phyloP scores from a whole-genome alignment of 53 echinoderm and acorn worm genomes.

The Mesocentrotus franciscanus region DNA sequence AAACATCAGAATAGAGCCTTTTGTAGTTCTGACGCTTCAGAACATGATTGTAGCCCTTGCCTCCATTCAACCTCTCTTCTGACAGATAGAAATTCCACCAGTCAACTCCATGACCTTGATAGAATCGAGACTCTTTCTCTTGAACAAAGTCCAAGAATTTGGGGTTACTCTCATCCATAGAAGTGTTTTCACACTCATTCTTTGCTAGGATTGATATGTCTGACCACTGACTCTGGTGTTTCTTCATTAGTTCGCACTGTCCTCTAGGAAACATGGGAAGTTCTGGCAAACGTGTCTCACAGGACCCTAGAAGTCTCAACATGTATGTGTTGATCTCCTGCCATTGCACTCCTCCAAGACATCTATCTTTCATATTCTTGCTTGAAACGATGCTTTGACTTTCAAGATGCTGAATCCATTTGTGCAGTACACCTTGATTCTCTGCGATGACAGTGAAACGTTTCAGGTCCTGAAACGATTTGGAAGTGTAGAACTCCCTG shows the following conservation, averaged over 20 bases:
- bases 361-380: constrained; percentile 52
- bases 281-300: constrained; percentile 45
- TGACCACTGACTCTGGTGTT: constrained; percentile 60
- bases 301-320: constrained; percentile 63
- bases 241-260: neutral
- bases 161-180: constrained; percentile 55
- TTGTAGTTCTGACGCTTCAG: constrained; percentile 57
- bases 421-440: constrained; percentile 12
- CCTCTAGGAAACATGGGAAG: constrained; percentile 29
- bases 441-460: constrained; percentile 69
- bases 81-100: constrained; percentile 84
- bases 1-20: neutral
- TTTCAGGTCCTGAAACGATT: constrained; percentile 56
- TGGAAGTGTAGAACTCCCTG: constrained; percentile 61
- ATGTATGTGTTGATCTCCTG: constrained; percentile 44
- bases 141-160: constrained; percentile 23
- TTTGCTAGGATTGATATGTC: constrained; percentile 50
- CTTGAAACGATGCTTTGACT: constrained; percentile 12
- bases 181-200: constrained; percentile 63
- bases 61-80: constrained; percentile 37
- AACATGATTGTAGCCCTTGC: constrained; percentile 76
- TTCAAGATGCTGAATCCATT: constrained; percentile 53
- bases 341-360: constrained; percentile 52
- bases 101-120: constrained; percentile 67
- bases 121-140: constrained; percentile 35